Percentiles rank a stretch among this genome's conserved stretches.
Evolutionary conservation across 2,888 invertebrate species (phyloP).

Genomic region (Hypomecis atomaria): DNA sequence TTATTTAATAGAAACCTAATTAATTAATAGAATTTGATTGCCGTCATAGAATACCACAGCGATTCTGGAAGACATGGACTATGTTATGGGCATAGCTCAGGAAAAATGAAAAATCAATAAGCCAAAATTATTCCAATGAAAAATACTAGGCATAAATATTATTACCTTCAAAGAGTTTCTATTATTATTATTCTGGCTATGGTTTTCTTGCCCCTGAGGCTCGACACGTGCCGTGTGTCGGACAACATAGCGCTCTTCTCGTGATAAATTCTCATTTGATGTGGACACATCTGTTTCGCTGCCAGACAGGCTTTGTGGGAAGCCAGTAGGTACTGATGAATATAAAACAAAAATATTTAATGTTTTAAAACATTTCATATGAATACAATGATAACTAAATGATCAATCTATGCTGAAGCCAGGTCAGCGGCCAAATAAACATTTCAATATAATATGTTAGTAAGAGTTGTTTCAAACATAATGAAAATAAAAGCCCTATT

Average conservation of each 20-base stretch:
- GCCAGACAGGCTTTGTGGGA: conserved; percentile 91
- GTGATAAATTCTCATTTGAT: conserved; percentile 94
- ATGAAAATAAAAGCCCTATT: neutral
- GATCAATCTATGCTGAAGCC: too few relatives aligned
- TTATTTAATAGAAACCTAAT: too few relatives aligned
- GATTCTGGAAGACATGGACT: too few relatives aligned
- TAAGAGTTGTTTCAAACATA: too few relatives aligned
- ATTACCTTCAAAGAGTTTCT: conserved; percentile 86
- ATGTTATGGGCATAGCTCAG: too few relatives aligned
- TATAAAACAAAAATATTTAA: neutral
- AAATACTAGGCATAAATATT: conserved; percentile 20
- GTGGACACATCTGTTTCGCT: conserved; percentile 96
- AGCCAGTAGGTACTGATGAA: conserved; percentile 80
- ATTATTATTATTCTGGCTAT: conserved; percentile 78
- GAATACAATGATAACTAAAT: too few relatives aligned
- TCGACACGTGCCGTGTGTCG: conserved; percentile 93
- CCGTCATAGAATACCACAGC: too few relatives aligned
- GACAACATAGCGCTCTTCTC: conserved; percentile 93
- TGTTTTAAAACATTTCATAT: neutral
- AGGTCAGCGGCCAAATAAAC: too few relatives aligned
- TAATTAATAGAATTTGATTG: too few relatives aligned
- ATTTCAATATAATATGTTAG: too few relatives aligned
- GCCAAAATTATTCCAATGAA: too few relatives aligned
- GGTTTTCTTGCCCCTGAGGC: conserved; percentile 96
- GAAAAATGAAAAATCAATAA: too few relatives aligned